Evolutionary conservation across 2,797 vertebrate genomes (phyloP).

Genomic region (Perodicticus potto): DNA sequence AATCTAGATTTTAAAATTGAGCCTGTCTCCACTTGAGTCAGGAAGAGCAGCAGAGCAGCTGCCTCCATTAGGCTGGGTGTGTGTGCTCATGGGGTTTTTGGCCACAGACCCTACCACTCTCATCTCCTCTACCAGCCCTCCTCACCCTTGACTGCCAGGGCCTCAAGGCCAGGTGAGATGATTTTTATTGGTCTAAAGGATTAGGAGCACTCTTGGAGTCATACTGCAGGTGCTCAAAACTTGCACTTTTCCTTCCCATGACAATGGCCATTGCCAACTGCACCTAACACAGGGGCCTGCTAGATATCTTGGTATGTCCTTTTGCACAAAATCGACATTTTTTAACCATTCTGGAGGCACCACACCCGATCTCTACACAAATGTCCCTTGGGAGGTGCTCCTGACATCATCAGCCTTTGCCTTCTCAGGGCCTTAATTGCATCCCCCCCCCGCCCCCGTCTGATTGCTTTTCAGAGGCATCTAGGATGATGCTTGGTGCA

Average conservation of each 20-base stretch:
- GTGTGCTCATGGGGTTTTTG: accelerated
- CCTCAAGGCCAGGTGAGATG: neutral
- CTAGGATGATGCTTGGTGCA: slow-evolving; percentile 64
- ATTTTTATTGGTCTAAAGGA: neutral
- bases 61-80: accelerated
- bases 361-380: slow-evolving; percentile 67
- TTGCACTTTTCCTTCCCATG: neutral
- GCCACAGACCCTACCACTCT: neutral
- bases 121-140: accelerated
- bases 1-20: neutral
- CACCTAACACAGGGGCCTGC: too few relatives aligned
- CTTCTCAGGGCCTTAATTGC: slow-evolving; percentile 83
- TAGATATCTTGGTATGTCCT: neutral
- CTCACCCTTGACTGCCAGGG: neutral
- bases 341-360: slow-evolving; percentile 68
- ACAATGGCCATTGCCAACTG: neutral
- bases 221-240: accelerated
- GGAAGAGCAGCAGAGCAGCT: neutral
- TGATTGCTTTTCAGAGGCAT: slow-evolving; percentile 83
- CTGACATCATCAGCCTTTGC: slow-evolving; percentile 83
- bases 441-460: slow-evolving; percentile 49
- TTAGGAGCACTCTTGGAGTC: accelerated
- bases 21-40: too few relatives aligned
- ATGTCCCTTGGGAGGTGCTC: slow-evolving; percentile 77
- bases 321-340: slow-evolving; percentile 33